These are phyloP conservation scores for Litoditis marina DNA, from an alignment of 2,888 invertebrate genomes.

Conservation along the genomic window DNA sequence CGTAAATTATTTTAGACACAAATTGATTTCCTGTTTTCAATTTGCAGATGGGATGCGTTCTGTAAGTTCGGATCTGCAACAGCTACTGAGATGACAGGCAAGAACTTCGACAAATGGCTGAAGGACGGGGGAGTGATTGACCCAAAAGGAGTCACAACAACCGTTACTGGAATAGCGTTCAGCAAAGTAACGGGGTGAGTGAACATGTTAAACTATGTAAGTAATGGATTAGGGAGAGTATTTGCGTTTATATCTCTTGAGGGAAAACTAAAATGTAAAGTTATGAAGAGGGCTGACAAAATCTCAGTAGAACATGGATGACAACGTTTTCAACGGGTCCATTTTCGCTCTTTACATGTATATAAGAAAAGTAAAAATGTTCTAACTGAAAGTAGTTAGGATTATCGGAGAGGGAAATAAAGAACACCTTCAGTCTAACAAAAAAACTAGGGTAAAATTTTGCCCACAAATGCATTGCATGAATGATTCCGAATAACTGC, in stretches of 20 bases:
- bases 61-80: conserved; percentile 57
- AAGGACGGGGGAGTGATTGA: conserved; percentile 60
- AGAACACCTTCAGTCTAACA: too few species aligned
- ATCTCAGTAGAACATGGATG: too few species aligned
- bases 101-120: conserved; percentile 62
- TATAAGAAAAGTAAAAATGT: too few species aligned
- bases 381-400: too few species aligned
- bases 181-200: conserved; percentile 59
- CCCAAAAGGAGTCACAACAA: conserved; percentile 54
- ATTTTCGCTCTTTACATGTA: too few species aligned
- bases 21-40: background rate
- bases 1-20: background rate
- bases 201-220: background rate
- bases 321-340: background rate
- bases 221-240: too few species aligned
- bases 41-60: conserved; percentile 55
- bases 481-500: conserved; percentile 1
- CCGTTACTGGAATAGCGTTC: conserved; percentile 61
- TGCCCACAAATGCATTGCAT: background rate
- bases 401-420: too few species aligned
- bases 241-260: too few species aligned
- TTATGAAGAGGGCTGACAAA: too few species aligned
- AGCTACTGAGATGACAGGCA: conserved; percentile 60
- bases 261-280: too few species aligned
- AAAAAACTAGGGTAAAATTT: too few species aligned